A percentile compares a stretch with the other conserved stretches of the same genome.
phyloP scores from a whole-genome alignment of 2,113 vertebrate species.

The Saccopteryx bilineata region DNA sequence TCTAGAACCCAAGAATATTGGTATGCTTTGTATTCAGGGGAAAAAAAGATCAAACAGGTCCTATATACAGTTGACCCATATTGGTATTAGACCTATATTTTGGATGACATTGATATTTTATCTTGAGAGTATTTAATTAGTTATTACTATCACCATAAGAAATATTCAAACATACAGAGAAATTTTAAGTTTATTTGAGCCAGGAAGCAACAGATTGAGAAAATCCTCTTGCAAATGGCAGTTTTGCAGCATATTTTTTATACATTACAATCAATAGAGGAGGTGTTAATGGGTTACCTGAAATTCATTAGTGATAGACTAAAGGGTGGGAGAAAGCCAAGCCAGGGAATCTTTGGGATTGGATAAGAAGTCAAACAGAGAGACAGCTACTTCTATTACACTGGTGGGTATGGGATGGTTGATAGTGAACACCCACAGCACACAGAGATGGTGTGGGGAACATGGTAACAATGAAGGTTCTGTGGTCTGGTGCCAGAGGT shows the following conservation, averaged over 20 bases:
- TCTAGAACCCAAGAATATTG: not conserved
- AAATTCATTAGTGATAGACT: not conserved
- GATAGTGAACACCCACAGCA: not conserved
- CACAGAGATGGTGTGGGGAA: not conserved
- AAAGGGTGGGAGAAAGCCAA: not conserved
- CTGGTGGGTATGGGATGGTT: not conserved
- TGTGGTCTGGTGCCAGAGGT: too few relatives aligned
- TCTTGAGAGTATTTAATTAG: conserved; percentile 46
- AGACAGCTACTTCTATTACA: not conserved
- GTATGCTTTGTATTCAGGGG: not conserved
- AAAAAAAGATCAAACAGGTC: not conserved
- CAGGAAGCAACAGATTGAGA: not conserved
- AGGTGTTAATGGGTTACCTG: not conserved
- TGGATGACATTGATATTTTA: not conserved
- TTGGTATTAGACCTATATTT: not conserved
- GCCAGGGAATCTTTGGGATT: not conserved
- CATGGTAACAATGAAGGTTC: not conserved
- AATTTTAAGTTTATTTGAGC: not conserved
- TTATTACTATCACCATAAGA: not conserved
- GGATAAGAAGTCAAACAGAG: not conserved
- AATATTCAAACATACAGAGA: not conserved
- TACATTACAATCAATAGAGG: not conserved
- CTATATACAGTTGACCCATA: not conserved
- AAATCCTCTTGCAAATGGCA: not conserved
- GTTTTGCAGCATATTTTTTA: not conserved